Base-by-base conservation (phyloP, 2,888 invertebrate species). In the Latrodectus hesperus region DNA sequence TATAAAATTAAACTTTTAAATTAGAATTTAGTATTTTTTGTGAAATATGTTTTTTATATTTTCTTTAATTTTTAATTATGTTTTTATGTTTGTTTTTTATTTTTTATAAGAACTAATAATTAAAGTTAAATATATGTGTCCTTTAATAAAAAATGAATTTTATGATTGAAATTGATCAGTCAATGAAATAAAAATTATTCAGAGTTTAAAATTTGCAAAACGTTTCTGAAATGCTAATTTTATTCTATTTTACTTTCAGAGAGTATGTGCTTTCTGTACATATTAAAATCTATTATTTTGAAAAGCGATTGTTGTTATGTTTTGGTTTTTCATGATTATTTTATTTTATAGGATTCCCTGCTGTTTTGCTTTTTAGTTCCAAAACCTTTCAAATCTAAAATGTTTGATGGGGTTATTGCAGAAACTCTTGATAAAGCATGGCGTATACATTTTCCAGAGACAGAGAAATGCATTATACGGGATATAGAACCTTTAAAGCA, bases 401-500 rank as follows among this genome's bases (percentile, higher is more conserved):
- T 80, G n/a, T 51, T 26, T 65, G 16, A 12, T 9, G 2, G 17
- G 14, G 49, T 90, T n/a, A 67, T 49, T 4, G 9, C 38, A 17
- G 52, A 71, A 9, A 22, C 52, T 9, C 8, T 72, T 11, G 22
- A 67, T 3, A 17, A 55, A 52, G 75, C 77, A 26, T 90, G 89
- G 85, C 73, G 90, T 11, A 81, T 90, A 22, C 78, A 89, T 55
- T 80, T 90, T 64, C 89, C 90, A 9, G 88, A 85, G 51, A 76
- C 77, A 14, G 90, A 90, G 68, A 84, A 89, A 52, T 12, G 67
- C 6, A 72, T 90, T 16, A 38, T 90, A 17, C 64, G 65, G 6
- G 71, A 52, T 0, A 88, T 80, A 55, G 17, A 65, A 2, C 52
- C 64, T 9, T 38, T 89, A 12, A 90, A 90, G 75, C 72, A 75